Base-by-base conservation (phyloP, 2,113 vertebrate genomes). In the Hippocampus guttulatus region DNA sequence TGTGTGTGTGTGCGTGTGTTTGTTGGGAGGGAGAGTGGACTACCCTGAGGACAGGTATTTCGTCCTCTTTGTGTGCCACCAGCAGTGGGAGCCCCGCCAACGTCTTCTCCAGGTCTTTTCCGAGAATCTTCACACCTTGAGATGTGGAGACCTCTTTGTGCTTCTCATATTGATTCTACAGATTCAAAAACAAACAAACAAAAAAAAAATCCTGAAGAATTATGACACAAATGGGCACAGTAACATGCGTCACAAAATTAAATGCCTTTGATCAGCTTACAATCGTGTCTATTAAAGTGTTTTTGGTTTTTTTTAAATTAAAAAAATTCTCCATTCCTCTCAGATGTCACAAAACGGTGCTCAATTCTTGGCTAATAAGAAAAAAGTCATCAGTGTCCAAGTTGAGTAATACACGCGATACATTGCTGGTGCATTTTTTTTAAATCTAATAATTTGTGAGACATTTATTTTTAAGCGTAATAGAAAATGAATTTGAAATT, bases 61-160 rank as follows among this genome's bases (percentile, higher is more conserved):
- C 97, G 78, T 99, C 97, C 0, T 99, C 97, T 76, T 92, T 94
- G 76, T 95, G 84, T 23, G 97, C 97, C 75, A 99, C 97, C 1
- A 98, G 92, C 74, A 99, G 82, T 0, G 97, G 97, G 76, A 99
- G 93, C 25, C 97, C 97, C 2, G 97, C 97, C 78, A 99, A 51
- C 0, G 97, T 88, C 87, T 99, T 99, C 83, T 99, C 97, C 87
- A 99, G 85, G 78, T 99, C 97, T 74, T 99, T 99, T 1, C 96
- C 97, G 74, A 99, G 93, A 81, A 99, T 97, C 92, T 99, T 99
- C 54, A 99, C 97, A 0, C 97, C 97, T 84, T 99, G 97, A 73
- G 97, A 91, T 62, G 96, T 95, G 21, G 88, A 87, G 1, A 99
- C 96, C 79, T 98, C 97, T 90, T 98, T 99, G 90, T 98, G 96